These are phyloP conservation scores for Ypsolopha scabrella DNA, from an alignment of 2,888 invertebrate genomes.

Conservation along the genomic window DNA sequence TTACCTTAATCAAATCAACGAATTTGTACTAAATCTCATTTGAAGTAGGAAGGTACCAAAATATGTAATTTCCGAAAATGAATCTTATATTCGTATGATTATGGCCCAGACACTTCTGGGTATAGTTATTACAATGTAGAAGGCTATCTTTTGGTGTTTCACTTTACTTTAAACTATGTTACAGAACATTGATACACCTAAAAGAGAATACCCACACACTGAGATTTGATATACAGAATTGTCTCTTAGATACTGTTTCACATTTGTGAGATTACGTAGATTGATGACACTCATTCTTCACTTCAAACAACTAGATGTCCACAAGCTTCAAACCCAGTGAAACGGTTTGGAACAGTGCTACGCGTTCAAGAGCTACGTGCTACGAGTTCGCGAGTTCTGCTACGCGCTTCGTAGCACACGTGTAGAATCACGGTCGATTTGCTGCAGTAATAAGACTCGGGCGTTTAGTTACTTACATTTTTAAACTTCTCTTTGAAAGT, in stretches of 20 bases:
- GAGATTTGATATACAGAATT: neutral
- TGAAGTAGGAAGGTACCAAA: neutral
- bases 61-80: neutral
- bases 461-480: neutral
- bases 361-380: too few species aligned
- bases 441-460: neutral
- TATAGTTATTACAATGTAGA: slow-evolving; percentile 17
- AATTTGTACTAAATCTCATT: neutral
- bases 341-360: too few species aligned
- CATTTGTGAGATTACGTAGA: too few species aligned
- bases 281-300: too few species aligned
- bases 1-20: neutral
- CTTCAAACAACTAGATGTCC: too few species aligned
- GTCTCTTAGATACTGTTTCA: neutral
- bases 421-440: neutral
- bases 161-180: slow-evolving; percentile 46
- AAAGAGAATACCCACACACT: neutral
- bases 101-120: neutral
- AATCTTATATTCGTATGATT: neutral
- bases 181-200: slow-evolving; percentile 28
- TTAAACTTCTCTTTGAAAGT: neutral
- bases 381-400: neutral
- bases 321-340: too few species aligned
- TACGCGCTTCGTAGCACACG: neutral
- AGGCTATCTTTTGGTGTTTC: slow-evolving; percentile 63